Conservation (phyloP, 35 echinoderm and acorn worm species). For the Hemicentrotus pulcherrimus region DNA sequence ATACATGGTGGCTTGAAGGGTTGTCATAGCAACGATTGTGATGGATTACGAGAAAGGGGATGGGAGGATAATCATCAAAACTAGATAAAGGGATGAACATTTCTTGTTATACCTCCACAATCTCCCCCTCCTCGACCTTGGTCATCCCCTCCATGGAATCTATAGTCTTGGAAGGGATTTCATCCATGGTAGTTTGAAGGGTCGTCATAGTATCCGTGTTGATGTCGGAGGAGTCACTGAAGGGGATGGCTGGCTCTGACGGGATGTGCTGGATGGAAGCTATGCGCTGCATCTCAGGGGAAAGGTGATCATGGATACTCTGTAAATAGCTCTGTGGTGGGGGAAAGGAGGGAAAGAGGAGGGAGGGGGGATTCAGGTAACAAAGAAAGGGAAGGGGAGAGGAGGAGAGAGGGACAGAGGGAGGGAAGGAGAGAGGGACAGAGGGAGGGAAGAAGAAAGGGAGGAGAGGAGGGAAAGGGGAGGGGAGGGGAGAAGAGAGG, state of each 20-base stretch:
- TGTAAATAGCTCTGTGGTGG: constrained; percentile 86
- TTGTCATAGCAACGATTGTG: constrained; percentile 49
- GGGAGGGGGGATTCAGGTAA: neutral
- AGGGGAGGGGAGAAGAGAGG: too few species aligned
- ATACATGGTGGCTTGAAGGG: neutral
- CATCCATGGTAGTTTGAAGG: constrained; percentile 22
- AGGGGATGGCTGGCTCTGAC: constrained; percentile 64
- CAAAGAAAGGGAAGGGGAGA: neutral
- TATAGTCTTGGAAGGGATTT: constrained; percentile 59
- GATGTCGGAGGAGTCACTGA: constrained; percentile 36
- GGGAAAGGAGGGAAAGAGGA: neutral
- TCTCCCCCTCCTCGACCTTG: constrained; percentile 59
- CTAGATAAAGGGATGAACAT: neutral
- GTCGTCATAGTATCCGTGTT: constrained; percentile 56
- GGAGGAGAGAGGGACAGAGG: neutral
- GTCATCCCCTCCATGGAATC: constrained; percentile 45
- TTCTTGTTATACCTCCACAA: constrained; percentile 68
- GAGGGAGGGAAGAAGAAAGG: too few species aligned
- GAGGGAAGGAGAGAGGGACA: too few species aligned
- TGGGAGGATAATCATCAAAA: neutral
- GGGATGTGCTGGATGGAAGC: constrained; percentile 89
- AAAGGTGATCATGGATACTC: constrained; percentile 92
- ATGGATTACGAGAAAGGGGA: neutral
- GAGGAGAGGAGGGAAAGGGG: too few species aligned
- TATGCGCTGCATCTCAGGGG: constrained; percentile 90